Conservation (phyloP, 2,888 invertebrate genomes). For the Autographa pulchrina region DNA sequence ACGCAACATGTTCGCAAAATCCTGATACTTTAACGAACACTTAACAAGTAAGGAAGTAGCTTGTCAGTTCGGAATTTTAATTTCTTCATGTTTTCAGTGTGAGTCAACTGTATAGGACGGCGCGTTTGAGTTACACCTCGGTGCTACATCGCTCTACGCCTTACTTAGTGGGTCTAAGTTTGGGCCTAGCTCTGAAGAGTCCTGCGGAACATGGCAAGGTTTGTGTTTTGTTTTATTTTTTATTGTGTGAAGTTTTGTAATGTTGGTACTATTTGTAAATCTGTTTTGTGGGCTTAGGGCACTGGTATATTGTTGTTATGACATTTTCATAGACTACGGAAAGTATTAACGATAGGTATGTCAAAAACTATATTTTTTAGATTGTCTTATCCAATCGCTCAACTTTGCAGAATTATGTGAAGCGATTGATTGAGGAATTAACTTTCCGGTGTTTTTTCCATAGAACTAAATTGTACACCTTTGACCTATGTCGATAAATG, state of each 20-base stretch:
- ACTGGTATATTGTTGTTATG: no score
- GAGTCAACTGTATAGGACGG: slow-evolving; percentile 92
- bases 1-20: slow-evolving; percentile 45
- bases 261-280: no score
- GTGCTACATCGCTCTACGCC: slow-evolving; percentile 91
- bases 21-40: slow-evolving; percentile 52
- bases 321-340: no score
- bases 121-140: slow-evolving; percentile 90
- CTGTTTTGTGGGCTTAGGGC: no score
- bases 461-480: neutral
- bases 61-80: slow-evolving; percentile 58
- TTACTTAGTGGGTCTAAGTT: slow-evolving; percentile 90
- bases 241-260: neutral
- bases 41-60: slow-evolving; percentile 47
- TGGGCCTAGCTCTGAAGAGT: slow-evolving; percentile 89
- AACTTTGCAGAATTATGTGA: no score
- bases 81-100: slow-evolving; percentile 82
- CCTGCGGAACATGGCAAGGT: slow-evolving; percentile 80
- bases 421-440: no score
- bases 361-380: no score
- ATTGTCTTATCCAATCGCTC: no score
- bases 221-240: neutral
- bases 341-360: no score
- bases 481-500: neutral
- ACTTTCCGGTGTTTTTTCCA: no score